Evolutionary conservation across 1,140 invertebrate genomes (phyloP), one percentile per base, ranked within the genome.

Genomic region (Aricia agestis): DNA sequence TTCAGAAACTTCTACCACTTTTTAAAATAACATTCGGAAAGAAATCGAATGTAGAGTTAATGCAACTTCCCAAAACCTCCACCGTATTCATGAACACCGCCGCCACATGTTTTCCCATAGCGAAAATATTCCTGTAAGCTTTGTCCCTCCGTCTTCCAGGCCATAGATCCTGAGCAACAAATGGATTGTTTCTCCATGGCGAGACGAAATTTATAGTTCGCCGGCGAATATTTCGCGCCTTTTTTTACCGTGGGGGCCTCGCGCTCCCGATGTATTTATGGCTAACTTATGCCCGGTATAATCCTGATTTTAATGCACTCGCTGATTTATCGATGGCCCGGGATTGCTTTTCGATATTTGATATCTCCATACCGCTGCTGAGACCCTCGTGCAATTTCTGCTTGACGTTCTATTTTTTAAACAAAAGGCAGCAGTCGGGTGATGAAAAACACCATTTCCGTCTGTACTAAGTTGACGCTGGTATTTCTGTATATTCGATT

Each of bases 281-380:
- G 86, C 81, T 76, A 87, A 89, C 87, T 89, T 89, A 89, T 86
- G 86, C 84, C 86, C 76, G 76, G 84, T 82, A 87, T 89, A 89
- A 91, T 89, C 89, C 84, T 82, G 87, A 87, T 91, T 89, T 89
- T 89, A 91, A 91, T 89, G 87, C 82, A 69, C 68, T 63, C 76
- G 42, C 74, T 85, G 89, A 91, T 91, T 91, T 91, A 91, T 80
- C 77, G 79, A 75, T 77, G 78, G 80, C 71, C 76, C 84, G 77
- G 82, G 81, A 88, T 87, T 85, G 87, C 79, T 84, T 84, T 87
- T 83, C 79, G 87, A 89, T 89, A 91, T 84, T 89, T 88, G 89
- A 91, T 91, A 91, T 89, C 89, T 87, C 82, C 73, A 89, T 89
- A 86, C 74, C 77, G 82, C 82, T 87, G 86, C 87, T 87, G 85